phyloP scores from a whole-genome alignment of 2,888 invertebrate species.

The Pollenia amentaria region DNA sequence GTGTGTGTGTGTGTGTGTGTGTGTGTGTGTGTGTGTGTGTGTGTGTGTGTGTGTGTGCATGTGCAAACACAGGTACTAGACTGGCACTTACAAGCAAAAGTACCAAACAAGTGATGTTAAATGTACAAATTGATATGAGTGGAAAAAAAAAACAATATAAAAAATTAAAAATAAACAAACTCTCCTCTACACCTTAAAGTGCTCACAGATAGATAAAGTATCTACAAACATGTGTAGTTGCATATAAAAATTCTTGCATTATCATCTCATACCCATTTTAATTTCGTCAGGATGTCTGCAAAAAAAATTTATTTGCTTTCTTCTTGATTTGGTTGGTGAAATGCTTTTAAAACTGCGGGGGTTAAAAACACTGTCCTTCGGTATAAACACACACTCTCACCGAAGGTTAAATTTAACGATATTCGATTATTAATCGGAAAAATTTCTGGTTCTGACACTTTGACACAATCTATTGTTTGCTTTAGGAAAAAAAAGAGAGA shows the following conservation, averaged over 20 bases:
- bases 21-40: not conserved
- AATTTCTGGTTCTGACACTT: slow-evolving; percentile 67
- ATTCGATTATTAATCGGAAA: slow-evolving; percentile 71
- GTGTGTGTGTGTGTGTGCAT: not conserved
- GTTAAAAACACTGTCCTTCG: slow-evolving; percentile 60
- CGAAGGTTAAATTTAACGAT: slow-evolving; percentile 65
- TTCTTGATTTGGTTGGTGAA: slow-evolving; percentile 5
- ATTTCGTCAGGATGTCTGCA: slow-evolving; percentile 67
- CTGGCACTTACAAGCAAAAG: slow-evolving; percentile 58
- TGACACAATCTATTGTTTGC: slow-evolving; percentile 61
- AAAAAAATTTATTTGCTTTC: slow-evolving; percentile 16
- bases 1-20: slow-evolving; percentile 5
- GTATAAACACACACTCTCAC: slow-evolving; percentile 20
- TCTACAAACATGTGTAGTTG: not conserved
- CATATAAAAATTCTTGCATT: slow-evolving; percentile 6
- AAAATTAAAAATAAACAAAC: slow-evolving; percentile 53
- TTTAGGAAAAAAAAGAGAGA: not conserved
- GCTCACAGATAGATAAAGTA: not conserved
- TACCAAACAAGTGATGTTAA: slow-evolving; percentile 64
- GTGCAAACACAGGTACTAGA: slow-evolving; percentile 47
- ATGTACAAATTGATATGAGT: slow-evolving; percentile 46
- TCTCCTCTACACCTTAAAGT: slow-evolving; percentile 7
- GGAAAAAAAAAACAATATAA: not conserved
- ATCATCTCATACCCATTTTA: slow-evolving; percentile 31
- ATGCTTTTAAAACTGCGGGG: slow-evolving; percentile 61